Base-by-base conservation (phyloP, 2,797 vertebrate species). In the Eremophila alpestris region DNA sequence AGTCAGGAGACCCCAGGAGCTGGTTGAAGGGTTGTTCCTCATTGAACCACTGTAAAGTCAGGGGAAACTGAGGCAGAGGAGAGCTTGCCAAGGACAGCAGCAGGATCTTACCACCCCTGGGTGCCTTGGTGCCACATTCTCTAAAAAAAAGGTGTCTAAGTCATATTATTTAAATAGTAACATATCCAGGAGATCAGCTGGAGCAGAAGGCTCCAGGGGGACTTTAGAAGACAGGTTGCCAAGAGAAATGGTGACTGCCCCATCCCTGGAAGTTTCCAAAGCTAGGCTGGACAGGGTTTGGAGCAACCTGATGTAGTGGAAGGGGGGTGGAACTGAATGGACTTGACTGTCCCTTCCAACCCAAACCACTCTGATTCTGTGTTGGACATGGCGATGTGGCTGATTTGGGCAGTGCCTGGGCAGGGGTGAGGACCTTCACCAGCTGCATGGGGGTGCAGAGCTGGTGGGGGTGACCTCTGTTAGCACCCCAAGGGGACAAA, bases 381-480 rank as follows among this genome's bases (percentile, higher is more conserved):
- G 38, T 1, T 26, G 51, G 60, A 43, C 29, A 46, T 9, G 0
- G 0, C 0, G 0, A 3, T 3, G 30, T 2, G 0, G 59, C 32
- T 41, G 68, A 36, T 48, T 54, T 3, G 12, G 58, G 52, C 48
- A 55, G 54, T 19, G 58, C 36, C 75, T 3, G 5, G 27, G 45
- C 38, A 69, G 24, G 43, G 49, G 0, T 0, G 8, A 75, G 54
- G 18, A 18, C 1, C 4, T 23, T 34, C 36, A 5, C 16, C 58
- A 8, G 16, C 54, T 40, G 3, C 54, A 48, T 36, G 30, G 26
- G 59, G 14, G 6, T 20, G 62, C 67, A 32, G 68, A 51, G 64
- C 46, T 69, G 91, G 18, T 34, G 58, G 54, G 38, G n/a, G 38
- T 45, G 70, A 91, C 10, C 32, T 29, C 62, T 71, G 45, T 49